These are phyloP conservation scores for Diadophis punctatus DNA, from an alignment of 2,113 vertebrate genomes.

Conservation along the genomic window DNA sequence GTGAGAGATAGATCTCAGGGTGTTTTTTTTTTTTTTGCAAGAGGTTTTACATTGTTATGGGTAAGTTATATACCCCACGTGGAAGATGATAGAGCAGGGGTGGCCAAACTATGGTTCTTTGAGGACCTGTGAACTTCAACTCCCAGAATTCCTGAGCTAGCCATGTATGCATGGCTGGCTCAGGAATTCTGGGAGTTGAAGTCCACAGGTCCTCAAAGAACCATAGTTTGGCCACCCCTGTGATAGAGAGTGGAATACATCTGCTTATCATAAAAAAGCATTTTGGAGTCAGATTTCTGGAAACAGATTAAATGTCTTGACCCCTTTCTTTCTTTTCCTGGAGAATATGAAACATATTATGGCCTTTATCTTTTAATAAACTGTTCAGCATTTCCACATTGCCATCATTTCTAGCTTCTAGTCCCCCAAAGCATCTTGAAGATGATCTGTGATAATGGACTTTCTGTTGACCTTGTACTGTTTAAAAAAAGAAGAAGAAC, in stretches of 20 bases:
- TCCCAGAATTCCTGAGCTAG: too few species aligned
- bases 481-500: neutral
- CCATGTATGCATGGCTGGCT: too few species aligned
- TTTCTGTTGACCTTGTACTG: neutral
- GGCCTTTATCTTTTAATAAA: slow-evolving; percentile 17
- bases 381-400: neutral
- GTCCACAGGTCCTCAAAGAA: too few species aligned
- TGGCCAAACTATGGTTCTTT: too few species aligned
- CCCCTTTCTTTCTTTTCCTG: neutral
- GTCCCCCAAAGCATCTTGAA: neutral
- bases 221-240: too few species aligned
- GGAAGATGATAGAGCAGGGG: neutral
- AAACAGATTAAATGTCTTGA: neutral
- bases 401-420: neutral
- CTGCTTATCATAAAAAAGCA: neutral
- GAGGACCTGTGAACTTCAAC: too few species aligned
- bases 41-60: neutral
- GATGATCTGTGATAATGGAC: neutral
- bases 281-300: neutral
- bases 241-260: neutral
- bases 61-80: neutral
- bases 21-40: neutral
- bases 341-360: neutral
- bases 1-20: neutral
- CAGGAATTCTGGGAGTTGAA: too few species aligned